Base-by-base conservation (phyloP, 2,888 invertebrate genomes). In the Eurois occulta region DNA sequence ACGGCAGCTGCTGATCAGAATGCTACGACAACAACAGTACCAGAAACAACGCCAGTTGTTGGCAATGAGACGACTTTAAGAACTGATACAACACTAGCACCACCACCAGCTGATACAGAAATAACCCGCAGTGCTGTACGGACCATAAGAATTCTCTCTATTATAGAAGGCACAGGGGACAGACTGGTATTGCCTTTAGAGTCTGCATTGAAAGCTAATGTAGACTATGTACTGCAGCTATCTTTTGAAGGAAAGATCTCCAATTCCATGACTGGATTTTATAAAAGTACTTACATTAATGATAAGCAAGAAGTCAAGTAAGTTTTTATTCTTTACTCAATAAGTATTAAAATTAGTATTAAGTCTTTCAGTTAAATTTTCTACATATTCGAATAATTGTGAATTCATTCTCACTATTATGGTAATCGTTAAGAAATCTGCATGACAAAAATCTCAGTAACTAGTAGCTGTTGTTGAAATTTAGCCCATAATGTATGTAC, bases 191-290 rank as follows among this genome's bases (percentile, higher is more conserved):
- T 96, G 0, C 87, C 90, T 6, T 81, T 96, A 64, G 96, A 93
- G 32, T 91, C 96, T 8, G 85, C 94, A 0, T 91, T 97, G 41
- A 94, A 95, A 86, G 91, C 95, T 10, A 92, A 95, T 52, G 94
- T 96, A 18, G 97, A 97, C 89, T 98, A 97, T 81, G 97, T 96
- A 0, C 90, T 98, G 41, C 95, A 97, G 86, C 90, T 97, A 21
- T 94, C 97, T 4, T 97, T 97, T 89, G 91, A 92, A 21, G 97
- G 97, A 21, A 91, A 89, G 35, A 97, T 98, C 41, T 97, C 97
- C n/a, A 97, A 97, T 88, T 96, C 97, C 4, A 92, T 97, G 79
- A 97, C 96, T 69, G 98, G 98, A 71, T 97, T 98, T 90, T 98
- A 98, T 90, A 97, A 97, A 88, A 98, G 97, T 86, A 97, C 97